A percentile compares a stretch with the other conserved stretches of the same genome.
Evolutionary conservation across 2,113 vertebrate genomes (phyloP).

Genomic region (Actenoides lindsayi): DNA sequence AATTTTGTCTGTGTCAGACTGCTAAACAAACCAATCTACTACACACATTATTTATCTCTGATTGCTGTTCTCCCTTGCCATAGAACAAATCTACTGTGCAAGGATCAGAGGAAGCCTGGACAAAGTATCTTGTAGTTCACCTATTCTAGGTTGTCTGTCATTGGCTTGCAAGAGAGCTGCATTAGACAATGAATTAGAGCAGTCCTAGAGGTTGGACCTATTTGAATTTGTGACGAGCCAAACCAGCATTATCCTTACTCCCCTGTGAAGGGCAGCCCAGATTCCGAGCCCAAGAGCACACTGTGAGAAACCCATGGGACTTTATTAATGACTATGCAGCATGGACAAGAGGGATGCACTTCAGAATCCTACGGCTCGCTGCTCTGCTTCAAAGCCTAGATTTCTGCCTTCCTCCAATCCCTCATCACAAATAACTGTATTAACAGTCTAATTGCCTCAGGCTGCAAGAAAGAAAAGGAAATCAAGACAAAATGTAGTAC

Average conservation of each 20-base stretch:
- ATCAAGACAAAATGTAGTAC: not conserved
- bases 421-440: not conserved
- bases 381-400: not conserved
- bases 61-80: not conserved
- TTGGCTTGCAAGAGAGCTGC: not conserved
- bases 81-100: not conserved
- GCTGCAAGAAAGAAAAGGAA: not conserved
- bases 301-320: not conserved
- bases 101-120: not conserved
- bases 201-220: not conserved
- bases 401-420: not conserved
- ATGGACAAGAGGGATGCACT: not conserved
- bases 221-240: not conserved
- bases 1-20: not conserved
- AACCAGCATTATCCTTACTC: not conserved
- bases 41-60: not conserved
- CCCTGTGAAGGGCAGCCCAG: constrained; percentile 25
- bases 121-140: not conserved
- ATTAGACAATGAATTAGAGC: not conserved
- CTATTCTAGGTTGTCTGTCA: not conserved
- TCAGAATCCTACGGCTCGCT: not conserved
- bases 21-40: not conserved
- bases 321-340: not conserved
- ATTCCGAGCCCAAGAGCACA: not conserved
- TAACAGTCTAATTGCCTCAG: not conserved